These are phyloP conservation scores for Cyanocitta stelleri DNA, from an alignment of 2,113 vertebrate species.

Conservation along the genomic window DNA sequence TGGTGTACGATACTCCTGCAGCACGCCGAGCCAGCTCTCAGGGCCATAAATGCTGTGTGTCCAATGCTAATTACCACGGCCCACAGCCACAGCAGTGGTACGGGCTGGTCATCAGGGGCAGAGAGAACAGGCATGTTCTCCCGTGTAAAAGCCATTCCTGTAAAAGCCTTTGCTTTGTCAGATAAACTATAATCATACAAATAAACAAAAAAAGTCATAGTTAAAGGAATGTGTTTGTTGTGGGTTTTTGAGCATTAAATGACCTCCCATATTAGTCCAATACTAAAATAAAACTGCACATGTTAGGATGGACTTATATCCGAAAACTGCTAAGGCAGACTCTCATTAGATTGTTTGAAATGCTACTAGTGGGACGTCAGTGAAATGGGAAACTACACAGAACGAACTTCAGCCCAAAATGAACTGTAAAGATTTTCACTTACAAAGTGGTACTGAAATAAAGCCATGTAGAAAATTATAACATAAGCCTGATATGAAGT, in stretches of 20 bases:
- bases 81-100: neutral
- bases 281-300: neutral
- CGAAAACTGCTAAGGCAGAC: neutral
- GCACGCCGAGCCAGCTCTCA: accelerated
- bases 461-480: neutral
- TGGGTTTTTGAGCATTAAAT: neutral
- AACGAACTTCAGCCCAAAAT: neutral
- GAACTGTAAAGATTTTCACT: neutral
- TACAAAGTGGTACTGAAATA: neutral
- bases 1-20: accelerated
- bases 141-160: accelerated
- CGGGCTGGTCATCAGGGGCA: accelerated
- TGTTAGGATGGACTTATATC: neutral
- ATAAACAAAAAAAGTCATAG: neutral
- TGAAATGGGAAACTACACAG: neutral
- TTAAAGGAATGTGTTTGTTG: neutral
- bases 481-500: neutral
- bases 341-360: neutral
- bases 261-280: neutral
- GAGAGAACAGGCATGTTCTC: accelerated
- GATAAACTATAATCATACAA: neutral
- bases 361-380: neutral
- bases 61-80: accelerated
- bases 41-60: accelerated
- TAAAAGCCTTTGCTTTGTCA: neutral